Base-by-base conservation (phyloP, 2,797 vertebrate genomes). In the Acridotheres tristis region DNA sequence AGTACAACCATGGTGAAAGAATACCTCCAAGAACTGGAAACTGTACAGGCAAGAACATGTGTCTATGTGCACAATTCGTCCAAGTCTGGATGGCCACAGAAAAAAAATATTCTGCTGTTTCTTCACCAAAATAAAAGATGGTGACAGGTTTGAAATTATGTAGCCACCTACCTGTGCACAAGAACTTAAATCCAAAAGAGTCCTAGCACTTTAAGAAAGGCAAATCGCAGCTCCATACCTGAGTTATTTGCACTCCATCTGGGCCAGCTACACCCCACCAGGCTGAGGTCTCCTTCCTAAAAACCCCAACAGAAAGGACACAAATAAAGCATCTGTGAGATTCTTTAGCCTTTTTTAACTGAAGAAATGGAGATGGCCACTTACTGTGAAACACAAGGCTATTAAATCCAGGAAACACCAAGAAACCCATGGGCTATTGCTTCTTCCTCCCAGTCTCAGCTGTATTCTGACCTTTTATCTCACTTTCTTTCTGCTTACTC, bases 371-470 rank as follows among this genome's bases (percentile, higher is more conserved):
- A 85, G 14, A 18, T 34, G 9, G 30, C 10, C 50, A 32, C 55
- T 66, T 57, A 55, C 29, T 25, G 7, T 66, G 43, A 61, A 80
- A 16, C 30, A 90, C n/a, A 2, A 34, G 11, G 8, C 4, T 34
- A 5, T 43, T 71, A 73, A 86, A 87, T 25, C 17, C 21, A 48
- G 50, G 23, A 65, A 94, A 16, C 18, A 55, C 8, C 23, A 47
- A 3, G 7, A 82, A 14, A 7, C 0, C 13, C 22, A 32, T 0
- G 0, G 4, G 0, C 20, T 65, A 5, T 21, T 69, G 7, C 27
- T 69, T 63, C 34, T 82, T 16, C 8, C 11, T 76, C 21, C 10
- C 16, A 66, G 17, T 2, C 4, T 25, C 47, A 65, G 1, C 8
- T 57, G 4, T 7, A 2, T 27, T 22, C 67, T 59, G 30, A 42